Percentiles rank a stretch among this genome's conserved stretches.
These are phyloP conservation scores for Vulpes ferrilata DNA, from an alignment of 2,113 vertebrate species.

Conservation along the genomic window DNA sequence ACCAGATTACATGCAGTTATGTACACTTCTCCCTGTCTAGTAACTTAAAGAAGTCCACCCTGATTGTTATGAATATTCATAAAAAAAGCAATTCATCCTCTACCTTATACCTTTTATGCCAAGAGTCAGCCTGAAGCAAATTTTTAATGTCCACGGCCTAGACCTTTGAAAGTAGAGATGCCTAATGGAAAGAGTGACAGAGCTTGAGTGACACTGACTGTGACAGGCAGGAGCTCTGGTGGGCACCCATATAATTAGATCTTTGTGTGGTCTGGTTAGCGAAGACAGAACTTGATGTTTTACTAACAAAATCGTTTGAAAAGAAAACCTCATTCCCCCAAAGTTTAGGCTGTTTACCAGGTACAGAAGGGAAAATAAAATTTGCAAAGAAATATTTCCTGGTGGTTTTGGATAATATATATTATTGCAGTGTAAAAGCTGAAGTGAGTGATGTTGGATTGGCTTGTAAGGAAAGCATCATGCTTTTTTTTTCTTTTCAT, in stretches of 20 bases:
- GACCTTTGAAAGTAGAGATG: slow-evolving; percentile 82
- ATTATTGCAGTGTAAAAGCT: neutral
- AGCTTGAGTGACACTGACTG: slow-evolving; percentile 75
- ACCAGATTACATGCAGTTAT: slow-evolving; percentile 37
- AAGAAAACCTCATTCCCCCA: slow-evolving; percentile 70
- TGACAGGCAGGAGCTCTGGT: slow-evolving; percentile 78
- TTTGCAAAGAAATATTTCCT: slow-evolving; percentile 48
- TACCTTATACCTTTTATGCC: slow-evolving; percentile 77
- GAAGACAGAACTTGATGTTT: slow-evolving; percentile 77
- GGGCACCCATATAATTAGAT: slow-evolving; percentile 83
- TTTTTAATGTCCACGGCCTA: slow-evolving; percentile 81
- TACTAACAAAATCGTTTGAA: slow-evolving; percentile 79
- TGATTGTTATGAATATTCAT: slow-evolving; percentile 78
- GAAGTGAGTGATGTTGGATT: slow-evolving; percentile 52
- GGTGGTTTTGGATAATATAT: slow-evolving; percentile 57
- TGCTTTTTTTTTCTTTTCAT: slow-evolving; percentile 63
- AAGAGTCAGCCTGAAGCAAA: slow-evolving; percentile 83
- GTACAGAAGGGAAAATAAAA: slow-evolving; percentile 74
- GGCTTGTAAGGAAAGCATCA: slow-evolving; percentile 57
- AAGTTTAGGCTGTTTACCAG: slow-evolving; percentile 73
- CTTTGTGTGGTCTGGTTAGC: slow-evolving; percentile 82
- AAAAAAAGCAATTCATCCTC: slow-evolving; percentile 52
- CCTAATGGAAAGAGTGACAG: slow-evolving; percentile 77
- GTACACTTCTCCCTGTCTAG: slow-evolving; percentile 53
- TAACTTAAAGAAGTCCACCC: slow-evolving; percentile 72